Evolutionary conservation across 2,888 invertebrate species (phyloP).

Genomic region (Trachelus stipa): DNA sequence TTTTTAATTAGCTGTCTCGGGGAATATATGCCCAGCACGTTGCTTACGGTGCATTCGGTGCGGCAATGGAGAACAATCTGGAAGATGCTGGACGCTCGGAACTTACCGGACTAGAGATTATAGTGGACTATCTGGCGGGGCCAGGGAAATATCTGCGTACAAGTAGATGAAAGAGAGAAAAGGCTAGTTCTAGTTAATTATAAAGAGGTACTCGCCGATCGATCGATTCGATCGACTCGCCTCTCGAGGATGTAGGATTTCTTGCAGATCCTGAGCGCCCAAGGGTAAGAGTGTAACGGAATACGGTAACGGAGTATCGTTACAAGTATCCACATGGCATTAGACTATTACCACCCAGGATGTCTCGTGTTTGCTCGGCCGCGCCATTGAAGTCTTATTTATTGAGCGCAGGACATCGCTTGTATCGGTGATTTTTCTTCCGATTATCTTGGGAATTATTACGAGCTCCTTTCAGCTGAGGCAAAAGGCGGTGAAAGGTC

Average conservation of each 20-base stretch:
- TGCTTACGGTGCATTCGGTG: too few species aligned
- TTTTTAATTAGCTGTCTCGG: conserved; percentile 41
- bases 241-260: conserved; percentile 12
- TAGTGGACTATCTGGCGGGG: too few species aligned
- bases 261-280: conserved; percentile 17
- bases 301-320: conserved; percentile 32
- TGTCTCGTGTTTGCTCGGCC: conserved; percentile 45
- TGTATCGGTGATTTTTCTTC: conserved; percentile 31
- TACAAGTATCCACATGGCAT: conserved; percentile 42
- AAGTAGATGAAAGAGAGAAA: background rate
- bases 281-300: conserved; percentile 9
- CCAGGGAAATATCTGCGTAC: background rate
- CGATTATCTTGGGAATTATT: conserved; percentile 58
- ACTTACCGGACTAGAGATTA: too few species aligned
- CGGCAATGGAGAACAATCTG: too few species aligned
- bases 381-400: conserved; percentile 58
- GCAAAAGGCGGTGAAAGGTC: conserved; percentile 44
- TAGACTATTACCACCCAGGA: conserved; percentile 57
- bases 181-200: too few species aligned
- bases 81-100: too few species aligned
- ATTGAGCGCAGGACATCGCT: conserved; percentile 41
- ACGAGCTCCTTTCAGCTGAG: conserved; percentile 13
- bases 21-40: background rate
- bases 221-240: too few species aligned
- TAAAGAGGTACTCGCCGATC: too few species aligned